phyloP scores from a whole-genome alignment of 1,140 invertebrate species.

The Wiebesia pumilae region DNA sequence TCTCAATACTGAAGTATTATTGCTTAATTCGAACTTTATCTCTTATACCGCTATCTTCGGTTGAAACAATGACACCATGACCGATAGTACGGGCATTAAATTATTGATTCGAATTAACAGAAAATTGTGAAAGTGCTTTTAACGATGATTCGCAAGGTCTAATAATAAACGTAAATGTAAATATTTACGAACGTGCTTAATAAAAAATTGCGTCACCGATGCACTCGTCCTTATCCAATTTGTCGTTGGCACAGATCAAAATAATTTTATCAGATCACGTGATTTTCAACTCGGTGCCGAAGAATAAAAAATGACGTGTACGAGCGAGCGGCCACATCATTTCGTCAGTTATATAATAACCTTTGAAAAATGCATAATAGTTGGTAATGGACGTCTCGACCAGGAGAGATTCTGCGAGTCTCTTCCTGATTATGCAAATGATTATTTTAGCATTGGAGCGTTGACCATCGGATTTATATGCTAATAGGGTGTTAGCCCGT shows the following conservation, averaged over 20 bases:
- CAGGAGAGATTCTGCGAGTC: conserved; percentile 11
- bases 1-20: too few relatives aligned
- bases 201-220: background rate
- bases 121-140: background rate
- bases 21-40: background rate
- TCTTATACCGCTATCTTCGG: background rate
- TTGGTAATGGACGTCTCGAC: conserved; percentile 39
- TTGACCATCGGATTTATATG: conserved; percentile 59
- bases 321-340: conserved; percentile 12
- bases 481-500: conserved; percentile 52
- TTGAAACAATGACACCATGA: background rate
- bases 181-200: background rate
- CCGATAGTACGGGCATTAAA: background rate
- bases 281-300: background rate
- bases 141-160: background rate
- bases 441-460: conserved; percentile 54
- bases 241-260: conserved; percentile 11
- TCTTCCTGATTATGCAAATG: conserved; percentile 55
- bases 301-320: conserved; percentile 3
- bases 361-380: conserved; percentile 49
- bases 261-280: conserved; percentile 1
- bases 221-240: background rate
- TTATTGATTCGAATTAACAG: background rate
- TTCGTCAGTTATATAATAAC: conserved; percentile 32
- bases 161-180: background rate